Base-by-base conservation (phyloP, 2,797 vertebrate species). In the Clarias fuscus region DNA sequence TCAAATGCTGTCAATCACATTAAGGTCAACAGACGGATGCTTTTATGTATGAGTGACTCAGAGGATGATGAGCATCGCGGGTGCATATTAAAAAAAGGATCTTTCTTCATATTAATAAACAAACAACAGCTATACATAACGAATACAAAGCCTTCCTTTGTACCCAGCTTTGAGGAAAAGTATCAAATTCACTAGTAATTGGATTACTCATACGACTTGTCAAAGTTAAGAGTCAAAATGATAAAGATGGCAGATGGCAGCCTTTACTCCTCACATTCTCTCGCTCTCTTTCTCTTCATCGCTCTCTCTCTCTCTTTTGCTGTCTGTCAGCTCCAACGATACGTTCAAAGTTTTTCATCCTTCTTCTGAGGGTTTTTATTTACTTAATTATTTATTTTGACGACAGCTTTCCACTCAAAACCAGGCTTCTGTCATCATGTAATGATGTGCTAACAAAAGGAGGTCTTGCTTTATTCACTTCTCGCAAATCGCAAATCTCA, bases 341-440 rank as follows among this genome's bases (percentile, higher is more conserved):
- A 84, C 64, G 85, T 88, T 83, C 71, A 73, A 72, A 77, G 22
- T 82, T 78, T 87, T 87, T 84, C 48, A 79, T 87, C 30, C 0
- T 27, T 58, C 89, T 90, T 93, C 93, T 92, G 90, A 92, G 82
- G 58, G 13, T 73, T 88, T 84, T 84, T 75, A 58, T 43, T 87
- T 56, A 88, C 84, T 85, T 72, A 82, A 80, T 84, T 48, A 7
- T 43, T 43, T 43, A 48, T 48, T 48, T 10, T 88, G 89, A 88
- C 43, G 56, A 48, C 73, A 73, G 65, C 76, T 88, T 89, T 90
- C 83, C 84, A 48, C 81, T 85, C 71, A 78, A 65, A 83, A 65
- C 86, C 89, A 77, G 84, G 85, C 83, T 90, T 86, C 67, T 88
- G 86, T 86, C 89, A 89, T 89, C 90, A 61, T 92, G 87, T 72